A percentile compares a stretch with the other conserved stretches of the same genome.
These are phyloP conservation scores for Parascotia fuliginaria DNA, from an alignment of 2,888 invertebrate species.

Conservation along the genomic window DNA sequence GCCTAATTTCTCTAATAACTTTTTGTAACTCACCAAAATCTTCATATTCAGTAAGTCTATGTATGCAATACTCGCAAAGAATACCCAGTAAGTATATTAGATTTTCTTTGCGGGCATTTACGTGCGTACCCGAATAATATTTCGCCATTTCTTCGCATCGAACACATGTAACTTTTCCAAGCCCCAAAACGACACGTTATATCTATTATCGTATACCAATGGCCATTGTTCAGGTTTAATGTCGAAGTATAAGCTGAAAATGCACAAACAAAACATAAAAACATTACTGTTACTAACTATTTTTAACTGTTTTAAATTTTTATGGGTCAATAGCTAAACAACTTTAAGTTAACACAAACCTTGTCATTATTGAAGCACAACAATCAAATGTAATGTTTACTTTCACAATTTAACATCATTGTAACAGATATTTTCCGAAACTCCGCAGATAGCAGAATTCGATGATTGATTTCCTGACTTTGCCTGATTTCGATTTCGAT, in stretches of 20 bases:
- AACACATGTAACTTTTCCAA: slow-evolving; percentile 95
- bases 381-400: neutral
- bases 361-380: slow-evolving; percentile 42
- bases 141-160: slow-evolving; percentile 94
- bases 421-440: slow-evolving; percentile 12
- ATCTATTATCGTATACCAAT: slow-evolving; percentile 91
- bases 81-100: too few species aligned
- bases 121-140: slow-evolving; percentile 87
- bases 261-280: slow-evolving; percentile 5
- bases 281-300: too few species aligned
- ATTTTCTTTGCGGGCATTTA: too few species aligned
- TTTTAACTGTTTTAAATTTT: too few species aligned
- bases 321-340: neutral
- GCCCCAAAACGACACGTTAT: slow-evolving; percentile 93
- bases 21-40: too few species aligned
- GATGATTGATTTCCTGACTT: too few species aligned
- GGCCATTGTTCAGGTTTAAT: slow-evolving; percentile 89
- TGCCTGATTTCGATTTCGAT: too few species aligned
- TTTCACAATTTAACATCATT: slow-evolving; percentile 10
- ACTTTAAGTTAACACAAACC: slow-evolving; percentile 28
- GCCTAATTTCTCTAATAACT: too few species aligned
- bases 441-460: slow-evolving; percentile 4
- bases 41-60: too few species aligned
- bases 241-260: slow-evolving; percentile 81
- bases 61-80: too few species aligned